Conservation (phyloP, 2,113 vertebrate species). For the Oostethus manadensis region DNA sequence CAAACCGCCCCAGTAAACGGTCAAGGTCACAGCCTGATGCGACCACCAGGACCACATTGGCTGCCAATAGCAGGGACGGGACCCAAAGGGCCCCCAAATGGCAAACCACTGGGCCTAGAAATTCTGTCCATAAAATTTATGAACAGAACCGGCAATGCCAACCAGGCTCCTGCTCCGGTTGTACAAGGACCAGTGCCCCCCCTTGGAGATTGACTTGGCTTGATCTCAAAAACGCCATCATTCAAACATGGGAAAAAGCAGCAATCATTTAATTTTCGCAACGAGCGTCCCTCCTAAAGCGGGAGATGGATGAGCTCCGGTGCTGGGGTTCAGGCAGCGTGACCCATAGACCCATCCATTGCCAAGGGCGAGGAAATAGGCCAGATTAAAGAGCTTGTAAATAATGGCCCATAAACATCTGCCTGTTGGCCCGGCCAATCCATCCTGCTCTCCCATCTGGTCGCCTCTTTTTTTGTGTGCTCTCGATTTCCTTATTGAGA, state of each 20-base stretch:
- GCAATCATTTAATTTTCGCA: conserved; percentile 9
- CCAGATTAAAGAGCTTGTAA: conserved; percentile 73
- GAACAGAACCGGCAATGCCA: no score
- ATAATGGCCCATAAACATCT: conserved; percentile 72
- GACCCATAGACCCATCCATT: conserved; percentile 66
- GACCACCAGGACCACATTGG: no score
- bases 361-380: conserved; percentile 72
- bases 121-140: no score
- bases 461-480: conserved; percentile 13
- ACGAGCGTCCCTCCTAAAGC: conserved; percentile 1
- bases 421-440: conserved; percentile 52
- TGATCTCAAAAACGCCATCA: neutral
- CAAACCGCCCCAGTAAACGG: no score
- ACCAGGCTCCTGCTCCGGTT: no score
- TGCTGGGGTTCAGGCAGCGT: conserved; percentile 52
- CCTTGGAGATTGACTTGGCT: no score
- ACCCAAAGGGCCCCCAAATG: no score
- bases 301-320: conserved; percentile 64
- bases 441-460: conserved; percentile 57
- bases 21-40: no score
- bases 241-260: conserved; percentile 1
- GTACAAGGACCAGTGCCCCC: no score
- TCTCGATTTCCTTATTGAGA: conserved; percentile 48
- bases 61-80: no score
- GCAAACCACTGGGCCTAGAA: no score